Conservation (phyloP, 2,113 vertebrate genomes). For the Trogon surrucura region DNA sequence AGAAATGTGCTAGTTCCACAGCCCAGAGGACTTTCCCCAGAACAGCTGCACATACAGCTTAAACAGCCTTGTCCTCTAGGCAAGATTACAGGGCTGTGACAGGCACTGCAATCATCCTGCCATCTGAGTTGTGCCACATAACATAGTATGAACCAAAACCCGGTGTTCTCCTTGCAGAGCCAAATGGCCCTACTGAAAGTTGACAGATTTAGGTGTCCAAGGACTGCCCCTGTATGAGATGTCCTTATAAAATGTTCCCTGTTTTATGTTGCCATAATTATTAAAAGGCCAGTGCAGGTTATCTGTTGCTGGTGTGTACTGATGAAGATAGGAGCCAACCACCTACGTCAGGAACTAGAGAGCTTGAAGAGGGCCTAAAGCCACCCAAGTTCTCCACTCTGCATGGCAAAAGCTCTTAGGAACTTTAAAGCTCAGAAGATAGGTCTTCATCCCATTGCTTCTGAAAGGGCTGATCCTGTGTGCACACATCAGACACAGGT, state of each 20-base stretch:
- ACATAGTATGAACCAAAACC: neutral
- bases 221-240: neutral
- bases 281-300: neutral
- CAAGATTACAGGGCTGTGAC: neutral
- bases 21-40: neutral
- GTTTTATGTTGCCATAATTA: neutral
- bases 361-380: neutral
- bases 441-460: neutral
- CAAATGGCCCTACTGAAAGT: neutral
- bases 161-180: neutral
- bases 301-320: neutral
- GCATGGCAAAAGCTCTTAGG: fast-evolving
- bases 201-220: neutral
- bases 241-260: neutral
- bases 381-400: neutral
- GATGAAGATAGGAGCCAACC: neutral
- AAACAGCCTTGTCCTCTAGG: neutral
- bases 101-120: neutral
- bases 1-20: neutral
- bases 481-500: fast-evolving
- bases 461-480: neutral
- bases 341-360: neutral
- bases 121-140: neutral
- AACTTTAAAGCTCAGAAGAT: neutral
- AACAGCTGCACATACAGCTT: neutral